Percentiles rank a stretch among this genome's conserved stretches.
These are phyloP conservation scores for Thymelicus sylvestris DNA, from an alignment of 2,888 invertebrate genomes.

Conservation along the genomic window DNA sequence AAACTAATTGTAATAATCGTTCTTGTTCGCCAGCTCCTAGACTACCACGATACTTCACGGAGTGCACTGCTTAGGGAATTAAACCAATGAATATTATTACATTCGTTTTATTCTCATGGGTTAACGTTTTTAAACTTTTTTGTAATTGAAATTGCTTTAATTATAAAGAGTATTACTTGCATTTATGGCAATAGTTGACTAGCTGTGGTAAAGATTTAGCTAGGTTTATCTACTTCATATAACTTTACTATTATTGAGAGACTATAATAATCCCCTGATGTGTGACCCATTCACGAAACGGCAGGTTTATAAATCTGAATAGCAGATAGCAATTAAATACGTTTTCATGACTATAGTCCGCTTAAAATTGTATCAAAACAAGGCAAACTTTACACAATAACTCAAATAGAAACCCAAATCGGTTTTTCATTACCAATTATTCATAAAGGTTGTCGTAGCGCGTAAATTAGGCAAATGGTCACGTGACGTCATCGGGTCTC, in stretches of 20 bases:
- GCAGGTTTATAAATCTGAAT: too few species aligned
- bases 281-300: too few species aligned
- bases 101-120: slow-evolving; percentile 14
- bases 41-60: slow-evolving; percentile 11
- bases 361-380: not conserved
- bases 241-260: too few species aligned
- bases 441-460: not conserved
- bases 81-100: slow-evolving; percentile 36
- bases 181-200: too few species aligned
- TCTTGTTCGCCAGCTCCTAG: not conserved
- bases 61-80: slow-evolving; percentile 32
- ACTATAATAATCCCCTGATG: too few species aligned
- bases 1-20: too few species aligned
- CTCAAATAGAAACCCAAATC: slow-evolving; percentile 13
- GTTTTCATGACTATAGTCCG: too few species aligned
- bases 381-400: slow-evolving; percentile 1
- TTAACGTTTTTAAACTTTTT: not conserved
- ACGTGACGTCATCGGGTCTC: slow-evolving; percentile 18
- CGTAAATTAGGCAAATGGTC: slow-evolving; percentile 32
- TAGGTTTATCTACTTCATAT: too few species aligned
- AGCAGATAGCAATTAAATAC: too few species aligned
- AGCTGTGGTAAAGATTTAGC: too few species aligned
- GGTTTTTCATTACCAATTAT: slow-evolving; percentile 16
- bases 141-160: not conserved
- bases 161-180: not conserved